Conservation (phyloP, 2,888 invertebrate species). For the Watsonalla binaria region DNA sequence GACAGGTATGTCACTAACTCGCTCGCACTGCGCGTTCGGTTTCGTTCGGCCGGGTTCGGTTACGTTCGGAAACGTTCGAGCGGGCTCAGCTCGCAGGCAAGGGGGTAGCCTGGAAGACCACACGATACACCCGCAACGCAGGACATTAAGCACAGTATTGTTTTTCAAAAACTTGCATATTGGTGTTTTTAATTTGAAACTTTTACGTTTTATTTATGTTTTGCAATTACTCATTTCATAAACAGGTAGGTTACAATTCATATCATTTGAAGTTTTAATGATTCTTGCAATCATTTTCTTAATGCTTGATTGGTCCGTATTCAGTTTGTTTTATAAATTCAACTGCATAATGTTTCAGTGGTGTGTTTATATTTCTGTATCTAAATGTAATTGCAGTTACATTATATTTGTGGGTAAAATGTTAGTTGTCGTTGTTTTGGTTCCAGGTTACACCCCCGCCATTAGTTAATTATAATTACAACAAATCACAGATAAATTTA, state of each 20-base stretch:
- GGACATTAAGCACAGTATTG: conserved; percentile 68
- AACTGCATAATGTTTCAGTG: conserved; percentile 62
- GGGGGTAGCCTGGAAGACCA: conserved; percentile 76
- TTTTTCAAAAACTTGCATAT: conserved; percentile 72
- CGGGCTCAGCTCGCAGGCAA: conserved; percentile 60
- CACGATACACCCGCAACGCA: conserved; percentile 74
- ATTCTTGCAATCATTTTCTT: conserved; percentile 44
- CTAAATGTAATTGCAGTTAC: conserved; percentile 47
- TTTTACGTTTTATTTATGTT: conserved; percentile 39
- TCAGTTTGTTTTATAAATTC: conserved; percentile 39
- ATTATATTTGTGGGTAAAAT: conserved; percentile 59
- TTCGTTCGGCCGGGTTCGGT: conserved; percentile 71
- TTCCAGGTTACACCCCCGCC: conserved; percentile 76
- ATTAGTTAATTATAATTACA: conserved; percentile 32
- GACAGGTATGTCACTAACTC: conserved; percentile 82
- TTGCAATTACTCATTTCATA: conserved; percentile 36
- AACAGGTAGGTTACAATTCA: conserved; percentile 62
- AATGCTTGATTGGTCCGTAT: conserved; percentile 60
- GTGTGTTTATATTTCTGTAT: conserved; percentile 66
- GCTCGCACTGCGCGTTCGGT: conserved; percentile 66
- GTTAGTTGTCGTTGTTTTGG: conserved; percentile 74
- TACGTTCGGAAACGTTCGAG: conserved; percentile 66
- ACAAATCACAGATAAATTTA: conserved; percentile 76
- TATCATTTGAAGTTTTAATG: conserved; percentile 45
- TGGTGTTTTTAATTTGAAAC: conserved; percentile 67